These are phyloP conservation scores for Periphyllus acericola DNA, from an alignment of 2,888 invertebrate genomes.

Conservation along the genomic window DNA sequence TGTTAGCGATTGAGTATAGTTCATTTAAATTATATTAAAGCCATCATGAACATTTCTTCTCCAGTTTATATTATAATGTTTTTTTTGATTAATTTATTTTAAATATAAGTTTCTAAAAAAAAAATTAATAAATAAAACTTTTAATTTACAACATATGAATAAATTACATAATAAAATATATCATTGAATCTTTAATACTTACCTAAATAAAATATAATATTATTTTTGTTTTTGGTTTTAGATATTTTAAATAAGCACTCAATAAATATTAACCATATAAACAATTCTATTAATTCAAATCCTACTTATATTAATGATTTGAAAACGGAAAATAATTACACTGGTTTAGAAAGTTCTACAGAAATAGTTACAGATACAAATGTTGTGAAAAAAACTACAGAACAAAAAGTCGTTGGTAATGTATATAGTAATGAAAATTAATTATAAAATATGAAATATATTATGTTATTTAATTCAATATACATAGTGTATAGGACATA, in stretches of 20 bases:
- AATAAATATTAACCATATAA: background rate
- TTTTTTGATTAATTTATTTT: too few species aligned
- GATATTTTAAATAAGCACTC: background rate
- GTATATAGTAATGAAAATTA: background rate
- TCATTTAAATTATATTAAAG: too few species aligned
- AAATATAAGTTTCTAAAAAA: too few species aligned
- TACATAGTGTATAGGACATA: too few species aligned
- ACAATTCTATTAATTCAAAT: background rate
- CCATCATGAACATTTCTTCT: too few species aligned
- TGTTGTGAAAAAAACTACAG: background rate
- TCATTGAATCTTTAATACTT: background rate
- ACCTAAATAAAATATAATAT: background rate
- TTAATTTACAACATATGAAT: too few species aligned
- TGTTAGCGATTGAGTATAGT: too few species aligned
- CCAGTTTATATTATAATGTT: too few species aligned
- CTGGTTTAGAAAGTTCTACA: too few species aligned
- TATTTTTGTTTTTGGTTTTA: background rate
- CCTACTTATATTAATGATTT: background rate
- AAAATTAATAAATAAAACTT: too few species aligned
- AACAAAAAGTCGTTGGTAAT: slow-evolving; percentile 14
- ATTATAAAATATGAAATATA: background rate
- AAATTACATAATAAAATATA: background rate
- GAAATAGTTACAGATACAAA: background rate
- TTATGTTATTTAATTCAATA: too few species aligned
- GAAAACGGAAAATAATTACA: background rate